Conservation (phyloP, 1,140 invertebrate species). For the Radopholus similis region DNA sequence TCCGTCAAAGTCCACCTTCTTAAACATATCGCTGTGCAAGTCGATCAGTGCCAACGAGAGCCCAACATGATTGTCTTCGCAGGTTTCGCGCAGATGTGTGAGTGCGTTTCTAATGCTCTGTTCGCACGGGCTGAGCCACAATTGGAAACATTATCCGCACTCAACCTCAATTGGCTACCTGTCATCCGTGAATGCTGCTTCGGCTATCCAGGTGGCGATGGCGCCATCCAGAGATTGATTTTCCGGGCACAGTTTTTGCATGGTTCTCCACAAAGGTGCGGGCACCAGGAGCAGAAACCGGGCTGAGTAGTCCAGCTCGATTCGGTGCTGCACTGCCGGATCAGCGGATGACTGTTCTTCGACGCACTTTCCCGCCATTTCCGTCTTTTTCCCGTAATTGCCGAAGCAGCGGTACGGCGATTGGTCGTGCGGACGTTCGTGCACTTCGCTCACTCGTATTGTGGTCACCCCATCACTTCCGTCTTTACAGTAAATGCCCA, state of each 20-base stretch:
- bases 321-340: background rate
- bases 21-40: background rate
- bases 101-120: background rate
- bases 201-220: background rate
- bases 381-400: background rate
- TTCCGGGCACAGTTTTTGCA: background rate
- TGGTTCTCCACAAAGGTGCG: background rate
- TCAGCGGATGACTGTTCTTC: background rate
- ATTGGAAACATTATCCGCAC: too few species aligned
- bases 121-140: background rate
- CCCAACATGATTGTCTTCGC: background rate
- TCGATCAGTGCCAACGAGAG: background rate
- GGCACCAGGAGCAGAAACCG: background rate
- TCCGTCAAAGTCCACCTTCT: background rate
- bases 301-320: background rate
- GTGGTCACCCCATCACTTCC: background rate
- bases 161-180: too few species aligned
- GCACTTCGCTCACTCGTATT: background rate
- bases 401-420: background rate
- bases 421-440: background rate
- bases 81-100: background rate
- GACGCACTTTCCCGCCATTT: background rate
- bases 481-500: background rate
- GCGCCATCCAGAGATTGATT: background rate
- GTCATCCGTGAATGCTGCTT: background rate